Evolutionary conservation across 1,140 invertebrate species (phyloP).

Genomic region (Phymorhynchus buccinoides): DNA sequence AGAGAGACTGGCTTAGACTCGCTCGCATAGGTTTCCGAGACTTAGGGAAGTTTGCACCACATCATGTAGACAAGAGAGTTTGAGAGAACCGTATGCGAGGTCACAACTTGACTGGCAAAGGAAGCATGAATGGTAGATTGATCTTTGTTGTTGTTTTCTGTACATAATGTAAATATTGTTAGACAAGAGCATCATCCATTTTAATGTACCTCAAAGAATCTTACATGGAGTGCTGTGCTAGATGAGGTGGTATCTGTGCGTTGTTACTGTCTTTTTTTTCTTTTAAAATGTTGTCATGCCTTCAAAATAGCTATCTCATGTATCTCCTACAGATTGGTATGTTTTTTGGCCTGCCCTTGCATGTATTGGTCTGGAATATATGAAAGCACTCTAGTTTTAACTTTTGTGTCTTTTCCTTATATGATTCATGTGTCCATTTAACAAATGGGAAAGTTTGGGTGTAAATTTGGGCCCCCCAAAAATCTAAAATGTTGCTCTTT

Average conservation of each 20-base stretch:
- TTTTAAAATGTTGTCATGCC: neutral
- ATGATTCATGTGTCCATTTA: too few relatives aligned
- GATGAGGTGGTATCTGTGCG: neutral
- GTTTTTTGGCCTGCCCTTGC: neutral
- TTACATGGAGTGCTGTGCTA: conserved; percentile 23
- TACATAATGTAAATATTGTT: conserved; percentile 36
- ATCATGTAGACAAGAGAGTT: neutral
- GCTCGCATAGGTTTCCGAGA: neutral
- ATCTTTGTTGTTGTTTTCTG: neutral
- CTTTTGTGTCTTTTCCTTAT: too few relatives aligned
- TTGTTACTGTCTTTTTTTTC: neutral
- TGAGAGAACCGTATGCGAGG: neutral
- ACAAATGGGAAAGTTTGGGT: too few relatives aligned
- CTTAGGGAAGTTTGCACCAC: neutral
- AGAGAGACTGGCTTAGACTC: neutral
- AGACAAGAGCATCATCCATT: conserved; percentile 7
- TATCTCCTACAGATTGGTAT: neutral
- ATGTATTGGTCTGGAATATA: neutral
- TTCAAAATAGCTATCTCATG: neutral
- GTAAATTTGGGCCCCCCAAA: too few relatives aligned
- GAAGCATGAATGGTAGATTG: conserved; percentile 32
- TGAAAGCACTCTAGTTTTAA: neutral
- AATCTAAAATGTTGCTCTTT: too few relatives aligned
- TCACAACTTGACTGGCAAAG: conserved; percentile 2
- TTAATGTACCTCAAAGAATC: conserved; percentile 38